phyloP scores from a whole-genome alignment of 1,140 invertebrate species.

The Choristoneura fumiferana region DNA sequence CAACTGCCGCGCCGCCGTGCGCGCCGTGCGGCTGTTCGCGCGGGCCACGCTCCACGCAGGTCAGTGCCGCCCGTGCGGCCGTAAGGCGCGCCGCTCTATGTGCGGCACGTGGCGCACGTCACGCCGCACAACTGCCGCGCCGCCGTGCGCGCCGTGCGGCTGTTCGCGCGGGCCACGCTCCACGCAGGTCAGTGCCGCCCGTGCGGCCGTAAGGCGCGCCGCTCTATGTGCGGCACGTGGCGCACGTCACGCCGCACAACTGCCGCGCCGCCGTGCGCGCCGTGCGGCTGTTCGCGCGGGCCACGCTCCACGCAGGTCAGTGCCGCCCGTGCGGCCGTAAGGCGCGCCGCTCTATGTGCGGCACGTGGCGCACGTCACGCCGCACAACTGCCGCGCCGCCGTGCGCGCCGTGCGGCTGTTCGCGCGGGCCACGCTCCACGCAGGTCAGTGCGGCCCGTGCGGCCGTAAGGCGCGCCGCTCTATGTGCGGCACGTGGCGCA shows the following conservation, averaged over 20 bases:
- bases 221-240: conserved; percentile 96
- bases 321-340: conserved; percentile 90
- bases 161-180: conserved; percentile 96
- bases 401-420: conserved; percentile 95
- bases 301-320: too few species aligned
- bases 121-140: conserved; percentile 95
- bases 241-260: conserved; percentile 97
- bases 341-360: conserved; percentile 93
- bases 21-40: conserved; percentile 94
- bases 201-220: conserved; percentile 91
- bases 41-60: too few species aligned
- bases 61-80: too few species aligned
- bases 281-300: conserved; percentile 95
- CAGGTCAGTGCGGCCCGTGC: too few species aligned
- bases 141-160: conserved; percentile 93
- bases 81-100: conserved; percentile 94
- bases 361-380: conserved; percentile 97
- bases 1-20: conserved; percentile 93
- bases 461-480: conserved; percentile 94
- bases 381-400: conserved; percentile 94
- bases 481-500: conserved; percentile 96
- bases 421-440: conserved; percentile 95
- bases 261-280: conserved; percentile 94
- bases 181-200: too few species aligned
- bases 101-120: conserved; percentile 96